Conservation (phyloP, 1,140 invertebrate species). For the Myzus persicae region DNA sequence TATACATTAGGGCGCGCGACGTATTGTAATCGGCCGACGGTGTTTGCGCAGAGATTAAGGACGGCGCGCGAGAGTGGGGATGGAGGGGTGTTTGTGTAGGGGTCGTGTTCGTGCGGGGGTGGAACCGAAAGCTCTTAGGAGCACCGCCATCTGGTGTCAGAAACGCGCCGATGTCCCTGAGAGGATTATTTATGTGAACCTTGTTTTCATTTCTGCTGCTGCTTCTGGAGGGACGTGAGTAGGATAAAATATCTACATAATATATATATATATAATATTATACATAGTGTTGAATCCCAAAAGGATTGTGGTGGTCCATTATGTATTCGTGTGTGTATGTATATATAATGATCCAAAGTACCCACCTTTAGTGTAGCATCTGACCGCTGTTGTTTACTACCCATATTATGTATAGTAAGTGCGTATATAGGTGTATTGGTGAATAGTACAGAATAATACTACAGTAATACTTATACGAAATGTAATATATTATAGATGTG, state of each 20-base stretch:
- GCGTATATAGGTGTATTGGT: too few relatives aligned
- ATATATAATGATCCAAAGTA: neutral
- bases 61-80: constrained; percentile 19
- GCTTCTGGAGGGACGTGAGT: neutral
- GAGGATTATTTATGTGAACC: constrained; percentile 40
- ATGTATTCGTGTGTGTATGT: neutral
- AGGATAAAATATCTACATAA: constrained; percentile 1
- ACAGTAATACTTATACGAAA: neutral
- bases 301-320: constrained; percentile 18
- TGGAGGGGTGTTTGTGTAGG: constrained; percentile 42
- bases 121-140: constrained; percentile 44
- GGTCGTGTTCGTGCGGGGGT: neutral
- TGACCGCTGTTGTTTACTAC: neutral
- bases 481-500: neutral
- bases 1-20: constrained; percentile 33
- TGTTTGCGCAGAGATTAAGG: constrained; percentile 54
- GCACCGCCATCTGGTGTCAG: constrained; percentile 54
- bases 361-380: neutral
- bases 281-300: constrained; percentile 33
- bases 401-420: neutral
- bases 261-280: neutral
- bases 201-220: constrained; percentile 41
- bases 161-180: constrained; percentile 39
- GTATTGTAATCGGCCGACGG: constrained; percentile 36
- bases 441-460: too few relatives aligned